Evolutionary conservation across 1,140 invertebrate genomes (phyloP).

Genomic region (Samia ricini): DNA sequence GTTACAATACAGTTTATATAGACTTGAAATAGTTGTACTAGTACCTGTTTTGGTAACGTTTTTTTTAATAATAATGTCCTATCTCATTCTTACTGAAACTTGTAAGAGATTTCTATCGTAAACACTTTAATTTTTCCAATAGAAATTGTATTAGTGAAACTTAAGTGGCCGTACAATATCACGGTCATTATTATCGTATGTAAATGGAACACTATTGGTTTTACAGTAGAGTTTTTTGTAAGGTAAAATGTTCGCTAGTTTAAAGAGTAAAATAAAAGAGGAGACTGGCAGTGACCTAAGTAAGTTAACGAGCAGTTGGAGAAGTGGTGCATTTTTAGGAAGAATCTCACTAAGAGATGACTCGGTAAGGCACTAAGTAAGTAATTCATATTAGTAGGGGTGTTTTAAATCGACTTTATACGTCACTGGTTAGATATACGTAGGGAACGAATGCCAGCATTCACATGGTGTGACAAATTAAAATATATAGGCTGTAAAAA

Average conservation of each 20-base stretch:
- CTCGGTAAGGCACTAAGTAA: slow-evolving; percentile 43
- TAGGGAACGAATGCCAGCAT: no score
- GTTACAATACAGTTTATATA: no score
- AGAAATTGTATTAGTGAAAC: neutral
- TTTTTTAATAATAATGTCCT: slow-evolving; percentile 3
- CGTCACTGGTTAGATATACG: no score
- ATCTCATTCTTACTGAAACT: no score
- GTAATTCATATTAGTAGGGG: no score
- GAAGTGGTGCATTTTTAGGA: slow-evolving; percentile 64
- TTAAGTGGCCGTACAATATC: slow-evolving; percentile 27
- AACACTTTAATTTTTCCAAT: neutral
- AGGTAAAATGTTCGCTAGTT: slow-evolving; percentile 64
- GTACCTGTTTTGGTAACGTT: no score
- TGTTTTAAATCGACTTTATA: no score
- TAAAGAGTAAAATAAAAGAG: slow-evolving; percentile 73
- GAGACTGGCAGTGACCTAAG: slow-evolving; percentile 72
- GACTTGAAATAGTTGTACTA: no score
- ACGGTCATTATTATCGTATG: slow-evolving; percentile 34
- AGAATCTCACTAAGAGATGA: slow-evolving; percentile 63
- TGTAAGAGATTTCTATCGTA: neutral
- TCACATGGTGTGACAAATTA: no score
- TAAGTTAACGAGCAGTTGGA: slow-evolving; percentile 67
- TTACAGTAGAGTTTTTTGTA: slow-evolving; percentile 21
- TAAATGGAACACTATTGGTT: slow-evolving; percentile 21
- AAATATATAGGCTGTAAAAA: no score